Base-by-base conservation (phyloP, 2,797 vertebrate genomes). In the Okamejei kenojei region DNA sequence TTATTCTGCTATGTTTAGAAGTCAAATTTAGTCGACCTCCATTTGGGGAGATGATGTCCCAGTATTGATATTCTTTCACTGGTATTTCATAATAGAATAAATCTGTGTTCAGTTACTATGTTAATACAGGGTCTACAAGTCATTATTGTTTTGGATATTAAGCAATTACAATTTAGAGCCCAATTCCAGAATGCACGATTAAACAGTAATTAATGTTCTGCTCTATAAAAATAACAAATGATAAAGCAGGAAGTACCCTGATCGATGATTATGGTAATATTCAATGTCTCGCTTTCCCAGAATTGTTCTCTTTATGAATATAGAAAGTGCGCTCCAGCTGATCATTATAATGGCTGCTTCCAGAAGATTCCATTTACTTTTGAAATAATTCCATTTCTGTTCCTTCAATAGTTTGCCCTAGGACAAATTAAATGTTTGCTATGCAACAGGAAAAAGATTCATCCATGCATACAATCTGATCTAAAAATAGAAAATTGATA, bases 291-390 rank as follows among this genome's bases (percentile, higher is more conserved):
- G 94, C 10, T 96, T 96, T 1, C 97, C 98, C 77, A 98, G 95
- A 94, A 98, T 93, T 1, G 97, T 97, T 93, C 98, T 97, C 95
- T 98, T 98, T 94, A 98, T 97, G 94, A 98, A 99, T 94, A 98
- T 96, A 0, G 96, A 97, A 93, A 99, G 94, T 0, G 98, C 97
- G 0, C 97, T 98, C 98, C 98, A 99, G 95, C 98, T 99, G 61
- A 98, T 96, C 93, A 98, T 38, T 94, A 99, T 98, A 93, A 99
- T 98, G 5, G 96, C 96, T 93, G 97, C 19, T 94, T 99, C 98
- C 1, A 99, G 95, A 93, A 99, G 95, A 94, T 99, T 98, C 98
- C 97, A 98, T 95, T 98, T 99, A 94, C 96, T 97, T 38, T 95
- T 95, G 95, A 99, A 98, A 94, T 99, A 99, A 93, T 94, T 93